Percentiles rank a stretch among this genome's conserved stretches.
Conservation (phyloP, 1,140 invertebrate species). For the Lasioglossum baleicum region DNA sequence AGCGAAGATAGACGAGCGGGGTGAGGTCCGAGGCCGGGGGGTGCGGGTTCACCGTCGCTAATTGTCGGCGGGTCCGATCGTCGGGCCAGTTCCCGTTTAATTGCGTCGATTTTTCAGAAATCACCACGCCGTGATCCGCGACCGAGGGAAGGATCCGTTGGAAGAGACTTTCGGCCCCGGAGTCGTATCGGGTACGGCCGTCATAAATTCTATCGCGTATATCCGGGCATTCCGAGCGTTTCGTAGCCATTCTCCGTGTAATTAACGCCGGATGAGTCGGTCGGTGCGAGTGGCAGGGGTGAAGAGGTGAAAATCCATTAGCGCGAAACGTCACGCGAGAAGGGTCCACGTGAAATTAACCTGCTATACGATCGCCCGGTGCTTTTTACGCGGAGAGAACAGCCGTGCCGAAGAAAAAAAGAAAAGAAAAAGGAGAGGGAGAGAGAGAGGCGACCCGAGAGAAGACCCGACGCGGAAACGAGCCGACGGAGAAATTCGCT, state of each 20-base stretch:
- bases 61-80: constrained; percentile 11
- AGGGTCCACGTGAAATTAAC: constrained; percentile 62
- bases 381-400: neutral
- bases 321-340: constrained; percentile 60
- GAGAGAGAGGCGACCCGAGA: neutral
- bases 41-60: constrained; percentile 5
- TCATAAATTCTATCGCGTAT: constrained; percentile 64
- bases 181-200: constrained; percentile 33
- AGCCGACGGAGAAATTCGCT: constrained; percentile 33
- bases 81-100: constrained; percentile 28
- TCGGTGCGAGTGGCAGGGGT: constrained; percentile 46
- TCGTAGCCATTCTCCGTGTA: constrained; percentile 64
- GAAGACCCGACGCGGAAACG: constrained; percentile 24
- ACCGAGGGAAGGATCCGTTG: neutral
- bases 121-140: constrained; percentile 22
- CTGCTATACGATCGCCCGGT: constrained; percentile 53
- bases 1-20: neutral
- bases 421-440: too few relatives aligned
- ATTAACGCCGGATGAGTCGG: constrained; percentile 65
- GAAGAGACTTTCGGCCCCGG: neutral
- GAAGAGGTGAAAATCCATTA: constrained; percentile 68
- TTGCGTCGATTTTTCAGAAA: constrained; percentile 44
- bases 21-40: neutral
- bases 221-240: constrained; percentile 60
- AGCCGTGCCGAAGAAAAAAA: neutral